These are phyloP conservation scores for Camponotus fellah DNA, from an alignment of 2,888 invertebrate species.

Conservation along the genomic window DNA sequence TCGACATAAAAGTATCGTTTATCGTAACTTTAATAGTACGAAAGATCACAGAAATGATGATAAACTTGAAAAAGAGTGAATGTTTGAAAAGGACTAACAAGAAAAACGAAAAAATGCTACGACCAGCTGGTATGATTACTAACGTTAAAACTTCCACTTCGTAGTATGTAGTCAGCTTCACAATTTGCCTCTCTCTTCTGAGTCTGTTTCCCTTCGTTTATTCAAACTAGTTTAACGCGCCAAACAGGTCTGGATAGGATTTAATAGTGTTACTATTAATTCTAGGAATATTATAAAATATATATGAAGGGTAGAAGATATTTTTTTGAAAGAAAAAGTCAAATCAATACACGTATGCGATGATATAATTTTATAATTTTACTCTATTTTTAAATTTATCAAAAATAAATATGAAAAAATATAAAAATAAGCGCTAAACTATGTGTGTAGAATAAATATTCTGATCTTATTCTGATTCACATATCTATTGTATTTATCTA, in stretches of 20 bases:
- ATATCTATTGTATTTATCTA: not conserved
- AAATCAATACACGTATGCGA: not conserved
- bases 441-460: not conserved
- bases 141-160: constrained; percentile 51
- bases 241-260: constrained; percentile 44
- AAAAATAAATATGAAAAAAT: not conserved
- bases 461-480: not conserved
- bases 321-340: not conserved
- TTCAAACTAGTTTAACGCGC: constrained; percentile 44
- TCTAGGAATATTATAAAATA: constrained; percentile 2
- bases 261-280: constrained; percentile 26
- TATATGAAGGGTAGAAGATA: not conserved
- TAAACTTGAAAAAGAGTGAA: constrained; percentile 76
- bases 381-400: not conserved
- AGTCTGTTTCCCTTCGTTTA: constrained; percentile 32
- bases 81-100: constrained; percentile 63
- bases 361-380: not conserved
- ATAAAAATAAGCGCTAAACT: not conserved
- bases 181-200: constrained; percentile 41
- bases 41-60: constrained; percentile 76
- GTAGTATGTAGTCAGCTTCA: constrained; percentile 22
- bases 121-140: constrained; percentile 24
- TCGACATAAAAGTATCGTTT: constrained; percentile 30
- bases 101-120: constrained; percentile 48
- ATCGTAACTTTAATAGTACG: not conserved